Percentiles rank a stretch among this genome's conserved stretches.
Conservation (phyloP, 2,797 vertebrate genomes). For the Pterois miles region DNA sequence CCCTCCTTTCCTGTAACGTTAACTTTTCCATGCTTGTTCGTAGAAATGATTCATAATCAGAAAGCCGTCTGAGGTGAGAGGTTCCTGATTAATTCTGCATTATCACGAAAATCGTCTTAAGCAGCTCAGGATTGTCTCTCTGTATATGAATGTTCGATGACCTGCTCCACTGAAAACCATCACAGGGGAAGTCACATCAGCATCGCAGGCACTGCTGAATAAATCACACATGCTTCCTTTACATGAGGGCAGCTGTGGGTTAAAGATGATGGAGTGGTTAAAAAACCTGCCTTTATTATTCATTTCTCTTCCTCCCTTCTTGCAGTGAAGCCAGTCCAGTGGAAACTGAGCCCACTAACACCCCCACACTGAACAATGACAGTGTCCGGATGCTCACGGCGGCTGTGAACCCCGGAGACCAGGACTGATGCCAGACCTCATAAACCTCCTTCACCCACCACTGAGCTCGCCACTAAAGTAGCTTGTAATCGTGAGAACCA, state of each 20-base stretch:
- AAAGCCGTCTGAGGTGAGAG: conserved; percentile 8
- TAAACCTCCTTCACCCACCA: conserved; percentile 63
- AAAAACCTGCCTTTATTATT: conserved; percentile 21
- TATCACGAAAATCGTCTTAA: conserved; percentile 35
- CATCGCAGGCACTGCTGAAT: conserved; percentile 15
- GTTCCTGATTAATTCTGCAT: conserved; percentile 51
- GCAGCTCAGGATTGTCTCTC: conserved; percentile 37
- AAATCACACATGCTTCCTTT: conserved; percentile 5
- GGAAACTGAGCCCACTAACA: neutral
- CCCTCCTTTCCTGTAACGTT: neutral
- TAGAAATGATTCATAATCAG: conserved; percentile 51
- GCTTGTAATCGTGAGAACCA: conserved; percentile 52
- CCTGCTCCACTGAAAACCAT: conserved; percentile 2
- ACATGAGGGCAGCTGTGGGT: conserved; percentile 30
- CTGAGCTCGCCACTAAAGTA: conserved; percentile 55
- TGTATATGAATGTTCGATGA: conserved; percentile 61
- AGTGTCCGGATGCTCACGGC: conserved; percentile 10
- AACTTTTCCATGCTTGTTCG: conserved; percentile 38
- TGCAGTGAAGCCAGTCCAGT: neutral
- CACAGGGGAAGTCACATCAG: conserved; percentile 22
- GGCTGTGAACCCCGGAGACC: conserved; percentile 30
- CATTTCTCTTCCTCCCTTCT: conserved; percentile 14
- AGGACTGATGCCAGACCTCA: conserved; percentile 49
- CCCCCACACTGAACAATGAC: conserved; percentile 28
- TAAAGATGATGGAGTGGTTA: conserved; percentile 44